Conservation (phyloP, 2,113 vertebrate species). For the Mola mola region DNA sequence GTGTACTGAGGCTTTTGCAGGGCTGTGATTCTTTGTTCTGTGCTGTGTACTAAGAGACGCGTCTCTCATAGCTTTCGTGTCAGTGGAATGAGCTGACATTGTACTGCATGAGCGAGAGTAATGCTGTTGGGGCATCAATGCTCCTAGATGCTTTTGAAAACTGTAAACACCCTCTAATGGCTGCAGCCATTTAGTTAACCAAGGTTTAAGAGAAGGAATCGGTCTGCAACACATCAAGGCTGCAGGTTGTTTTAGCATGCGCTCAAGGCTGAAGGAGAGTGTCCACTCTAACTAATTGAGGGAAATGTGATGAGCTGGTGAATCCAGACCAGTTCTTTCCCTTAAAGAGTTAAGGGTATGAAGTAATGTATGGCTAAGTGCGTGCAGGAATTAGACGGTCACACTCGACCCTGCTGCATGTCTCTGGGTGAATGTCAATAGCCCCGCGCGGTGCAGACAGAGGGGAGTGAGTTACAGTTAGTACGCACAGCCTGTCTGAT, state of each 20-base stretch:
- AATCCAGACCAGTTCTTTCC: conserved; percentile 36
- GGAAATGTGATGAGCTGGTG: conserved; percentile 68
- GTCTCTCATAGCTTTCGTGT: conserved; percentile 19
- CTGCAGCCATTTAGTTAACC: conserved; percentile 66
- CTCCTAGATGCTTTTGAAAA: conserved; percentile 51
- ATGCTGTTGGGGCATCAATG: conserved; percentile 29
- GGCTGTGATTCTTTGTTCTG: conserved; percentile 34
- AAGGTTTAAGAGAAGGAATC: conserved; percentile 48
- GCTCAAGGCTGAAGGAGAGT: conserved; percentile 58
- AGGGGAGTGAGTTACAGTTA: conserved; percentile 72
- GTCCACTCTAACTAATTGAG: conserved; percentile 72
- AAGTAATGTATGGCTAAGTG: conserved; percentile 65
- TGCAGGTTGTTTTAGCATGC: conserved; percentile 63
- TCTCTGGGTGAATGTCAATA: conserved; percentile 63
- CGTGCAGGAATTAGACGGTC: conserved; percentile 63
- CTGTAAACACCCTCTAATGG: conserved; percentile 57
- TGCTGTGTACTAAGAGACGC: conserved; percentile 5
- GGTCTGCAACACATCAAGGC: conserved; percentile 45
- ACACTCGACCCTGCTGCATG: conserved; percentile 36
- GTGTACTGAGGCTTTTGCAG: conserved; percentile 23
- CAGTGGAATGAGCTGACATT: conserved; percentile 39
- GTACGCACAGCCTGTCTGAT: conserved; percentile 59
- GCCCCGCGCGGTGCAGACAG: conserved; percentile 36
- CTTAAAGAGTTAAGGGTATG: conserved; percentile 60
- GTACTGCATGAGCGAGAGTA: conserved; percentile 16